phyloP scores from a whole-genome alignment of 2,113 vertebrate species.

The Oncorhynchus tshawytscha region DNA sequence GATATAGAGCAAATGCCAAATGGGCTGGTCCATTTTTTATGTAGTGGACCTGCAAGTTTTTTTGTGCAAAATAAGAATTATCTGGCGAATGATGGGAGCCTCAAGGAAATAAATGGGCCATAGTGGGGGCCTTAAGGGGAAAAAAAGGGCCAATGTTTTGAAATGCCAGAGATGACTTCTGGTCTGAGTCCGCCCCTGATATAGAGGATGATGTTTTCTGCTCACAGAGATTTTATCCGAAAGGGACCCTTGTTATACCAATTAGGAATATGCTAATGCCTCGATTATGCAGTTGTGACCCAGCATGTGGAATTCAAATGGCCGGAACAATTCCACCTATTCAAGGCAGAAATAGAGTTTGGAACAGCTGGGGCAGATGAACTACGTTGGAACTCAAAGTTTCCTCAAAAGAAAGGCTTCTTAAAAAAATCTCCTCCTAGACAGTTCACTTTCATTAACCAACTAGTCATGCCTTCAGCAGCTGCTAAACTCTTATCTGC shows the following conservation, averaged over 20 bases:
- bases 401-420: conserved; percentile 4
- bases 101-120: too few species aligned
- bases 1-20: conserved; percentile 1
- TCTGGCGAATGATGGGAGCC: too few species aligned
- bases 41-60: too few species aligned
- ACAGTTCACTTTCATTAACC: conserved; percentile 54
- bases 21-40: too few species aligned
- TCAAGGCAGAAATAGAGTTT: conserved; percentile 31
- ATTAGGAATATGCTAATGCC: conserved; percentile 31
- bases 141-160: too few species aligned
- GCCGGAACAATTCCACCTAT: conserved; percentile 41
- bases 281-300: conserved; percentile 25
- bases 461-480: conserved; percentile 58
- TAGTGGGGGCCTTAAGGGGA: too few species aligned
- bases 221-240: conserved; percentile 27
- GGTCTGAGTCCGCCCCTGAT: neutral
- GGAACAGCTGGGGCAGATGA: conserved; percentile 21
- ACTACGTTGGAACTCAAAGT: conserved; percentile 1
- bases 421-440: conserved; percentile 52
- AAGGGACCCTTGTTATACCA: conserved; percentile 30
- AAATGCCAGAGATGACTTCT: too few species aligned
- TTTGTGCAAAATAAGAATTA: too few species aligned
- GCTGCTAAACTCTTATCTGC: conserved; percentile 24
- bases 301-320: conserved; percentile 39
- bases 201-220: conserved; percentile 34